Evolutionary conservation across 2,113 vertebrate genomes (phyloP), one percentile per base, ranked within the genome.

Genomic region (Heterotis niloticus): DNA sequence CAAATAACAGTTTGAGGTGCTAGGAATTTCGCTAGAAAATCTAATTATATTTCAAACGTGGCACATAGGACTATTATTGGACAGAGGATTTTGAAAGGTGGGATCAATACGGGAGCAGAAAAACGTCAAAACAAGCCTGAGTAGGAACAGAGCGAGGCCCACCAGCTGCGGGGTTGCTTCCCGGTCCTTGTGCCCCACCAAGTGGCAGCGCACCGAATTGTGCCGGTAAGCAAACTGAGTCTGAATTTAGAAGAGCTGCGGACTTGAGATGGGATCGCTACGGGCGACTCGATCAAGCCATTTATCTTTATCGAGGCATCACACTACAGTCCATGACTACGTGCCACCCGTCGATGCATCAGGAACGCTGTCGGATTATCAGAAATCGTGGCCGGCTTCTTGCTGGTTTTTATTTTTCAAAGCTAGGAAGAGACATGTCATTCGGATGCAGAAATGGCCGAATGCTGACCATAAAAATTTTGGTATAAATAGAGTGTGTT

Each of bases 161-260:
- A 24, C n/a, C 0, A 24, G 54, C 14, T 57, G 4, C 0, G 23
- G 9, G 18, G 59, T 28, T 5, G 16, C 16, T 79, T 67, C 76
- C 84, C 82, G 87, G 88, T 87, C 80, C 84, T 88, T 88, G 89
- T 84, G 90, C 90, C 83, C 91, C 92, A 87, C 87, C 88, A 83
- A 29, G 88, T 85, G 92, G 90, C 75, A 69, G 13, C 69, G 64
- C 20, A 79, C 56, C 81, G 71, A 89, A 91, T 88, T 90, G 83
- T 89, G 89, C 20, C 66, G 67, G 69, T 57, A 60, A 24, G 12
- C 64, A 7, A 24, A 10, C 23, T 56, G 17, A 28, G 7, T 80
- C 65, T 64, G 26, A 66, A 52, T 16, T 54, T 12, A 4, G 34
- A 44, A 28, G 75, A 65, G 24, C 3, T 68, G 59, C 17, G 71